Conservation (phyloP, 2,888 invertebrate genomes). For the Caenorhabditis panamensis region DNA sequence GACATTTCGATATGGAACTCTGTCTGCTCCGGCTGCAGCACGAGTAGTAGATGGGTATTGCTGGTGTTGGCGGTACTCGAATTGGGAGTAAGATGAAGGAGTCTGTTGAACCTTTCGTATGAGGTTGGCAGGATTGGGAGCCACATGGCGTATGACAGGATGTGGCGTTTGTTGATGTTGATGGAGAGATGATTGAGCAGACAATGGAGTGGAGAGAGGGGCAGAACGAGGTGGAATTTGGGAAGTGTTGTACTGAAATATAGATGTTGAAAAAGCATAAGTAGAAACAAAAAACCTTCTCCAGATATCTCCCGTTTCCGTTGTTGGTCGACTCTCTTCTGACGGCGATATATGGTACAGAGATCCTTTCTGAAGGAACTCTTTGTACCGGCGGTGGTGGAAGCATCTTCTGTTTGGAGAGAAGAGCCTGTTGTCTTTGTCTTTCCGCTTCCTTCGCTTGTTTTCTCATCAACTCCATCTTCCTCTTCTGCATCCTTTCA, state of each 20-base stretch:
- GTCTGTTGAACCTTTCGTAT: neutral
- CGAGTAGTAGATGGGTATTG: conserved; percentile 16
- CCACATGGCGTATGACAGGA: neutral
- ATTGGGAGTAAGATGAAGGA: neutral
- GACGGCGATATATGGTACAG: conserved; percentile 23
- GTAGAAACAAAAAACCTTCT: conserved; percentile 17
- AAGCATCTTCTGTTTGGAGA: conserved; percentile 1
- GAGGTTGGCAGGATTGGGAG: neutral
- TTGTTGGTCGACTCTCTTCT: neutral
- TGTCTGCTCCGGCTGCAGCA: conserved; percentile 7
- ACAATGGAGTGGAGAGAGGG: neutral
- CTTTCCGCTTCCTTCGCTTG: conserved; percentile 17
- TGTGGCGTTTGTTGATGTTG: neutral
- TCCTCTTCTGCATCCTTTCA: neutral
- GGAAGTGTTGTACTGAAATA: conserved; percentile 35
- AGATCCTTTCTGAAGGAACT: neutral
- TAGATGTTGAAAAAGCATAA: neutral
- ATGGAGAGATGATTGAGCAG: neutral
- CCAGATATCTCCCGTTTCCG: conserved; percentile 13
- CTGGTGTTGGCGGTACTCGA: conserved; percentile 10
- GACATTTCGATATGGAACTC: neutral
- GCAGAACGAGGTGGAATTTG: conserved; percentile 12
- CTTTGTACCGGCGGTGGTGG: neutral
- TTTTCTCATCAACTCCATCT: conserved; percentile 3
- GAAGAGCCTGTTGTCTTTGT: neutral